These are phyloP conservation scores for Rhogogaster chlorosoma DNA, from an alignment of 2,888 invertebrate genomes.

Conservation along the genomic window DNA sequence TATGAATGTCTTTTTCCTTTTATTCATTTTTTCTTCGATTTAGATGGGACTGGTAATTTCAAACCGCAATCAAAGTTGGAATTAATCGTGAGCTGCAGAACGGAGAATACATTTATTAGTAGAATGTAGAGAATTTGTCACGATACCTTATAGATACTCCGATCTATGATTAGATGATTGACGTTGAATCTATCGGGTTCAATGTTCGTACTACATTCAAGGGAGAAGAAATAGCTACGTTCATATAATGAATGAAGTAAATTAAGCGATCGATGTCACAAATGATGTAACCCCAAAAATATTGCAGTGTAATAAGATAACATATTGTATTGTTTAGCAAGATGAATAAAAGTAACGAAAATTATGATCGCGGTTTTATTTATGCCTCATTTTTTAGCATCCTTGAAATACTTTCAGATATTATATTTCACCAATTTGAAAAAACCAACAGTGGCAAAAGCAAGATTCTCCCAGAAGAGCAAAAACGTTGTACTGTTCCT, in stretches of 20 bases:
- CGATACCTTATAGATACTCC: neutral
- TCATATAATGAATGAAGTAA: conserved; percentile 67
- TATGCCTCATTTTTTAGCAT: no score
- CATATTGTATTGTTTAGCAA: conserved; percentile 22
- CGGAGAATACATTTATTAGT: neutral
- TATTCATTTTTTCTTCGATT: neutral
- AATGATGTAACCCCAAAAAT: conserved; percentile 68
- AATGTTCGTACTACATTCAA: neutral
- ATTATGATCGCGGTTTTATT: neutral
- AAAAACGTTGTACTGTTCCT: no score
- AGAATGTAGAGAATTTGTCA: neutral
- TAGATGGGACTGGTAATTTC: neutral
- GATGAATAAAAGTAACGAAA: conserved; percentile 9
- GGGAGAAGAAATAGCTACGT: conserved; percentile 39
- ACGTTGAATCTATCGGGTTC: neutral
- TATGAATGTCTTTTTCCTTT: neutral
- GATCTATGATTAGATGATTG: neutral
- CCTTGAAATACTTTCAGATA: no score
- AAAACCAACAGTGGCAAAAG: no score
- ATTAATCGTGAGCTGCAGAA: neutral
- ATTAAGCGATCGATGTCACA: conserved; percentile 70
- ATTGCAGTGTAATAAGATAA: neutral
- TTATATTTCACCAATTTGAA: no score
- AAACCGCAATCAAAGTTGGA: neutral
- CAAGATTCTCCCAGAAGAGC: no score